Conservation (phyloP, 2,888 invertebrate species). For the Metellina segmentata region DNA sequence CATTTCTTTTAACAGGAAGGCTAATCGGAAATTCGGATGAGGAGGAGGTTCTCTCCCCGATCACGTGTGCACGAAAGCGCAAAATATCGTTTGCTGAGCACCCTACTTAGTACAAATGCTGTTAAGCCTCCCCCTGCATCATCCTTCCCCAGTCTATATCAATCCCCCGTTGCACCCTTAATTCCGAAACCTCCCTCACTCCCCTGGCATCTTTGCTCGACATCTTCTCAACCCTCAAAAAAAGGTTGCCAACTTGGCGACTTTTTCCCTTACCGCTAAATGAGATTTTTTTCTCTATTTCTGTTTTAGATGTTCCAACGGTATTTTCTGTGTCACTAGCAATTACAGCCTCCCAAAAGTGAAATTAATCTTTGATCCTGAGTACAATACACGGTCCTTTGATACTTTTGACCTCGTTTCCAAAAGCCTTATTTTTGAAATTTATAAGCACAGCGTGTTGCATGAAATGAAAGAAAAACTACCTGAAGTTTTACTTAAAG, state of each 20-base stretch:
- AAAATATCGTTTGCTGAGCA: slow-evolving; percentile 30
- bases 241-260: slow-evolving; percentile 37
- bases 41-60: neutral
- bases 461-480: too few relatives aligned
- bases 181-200: slow-evolving; percentile 48
- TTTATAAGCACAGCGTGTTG: too few relatives aligned
- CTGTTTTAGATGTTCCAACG: too few relatives aligned
- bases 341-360: too few relatives aligned
- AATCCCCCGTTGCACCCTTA: slow-evolving; percentile 54
- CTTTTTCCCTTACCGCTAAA: neutral
- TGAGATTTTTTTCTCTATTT: too few relatives aligned
- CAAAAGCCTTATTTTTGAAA: too few relatives aligned
- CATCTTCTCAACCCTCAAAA: neutral
- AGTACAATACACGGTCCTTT: too few relatives aligned
- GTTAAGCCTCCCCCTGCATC: slow-evolving; percentile 35
- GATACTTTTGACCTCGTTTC: too few relatives aligned
- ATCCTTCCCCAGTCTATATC: slow-evolving; percentile 17
- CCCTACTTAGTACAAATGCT: slow-evolving; percentile 49
- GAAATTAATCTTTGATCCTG: too few relatives aligned
- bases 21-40: neutral
- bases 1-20: neutral
- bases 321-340: too few relatives aligned
- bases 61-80: slow-evolving; percentile 10
- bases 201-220: slow-evolving; percentile 22
- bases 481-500: too few relatives aligned